Percentiles rank a stretch among this genome's conserved stretches.
Evolutionary conservation across 1,140 invertebrate genomes (phyloP).

Genomic region (Ericerus pela): DNA sequence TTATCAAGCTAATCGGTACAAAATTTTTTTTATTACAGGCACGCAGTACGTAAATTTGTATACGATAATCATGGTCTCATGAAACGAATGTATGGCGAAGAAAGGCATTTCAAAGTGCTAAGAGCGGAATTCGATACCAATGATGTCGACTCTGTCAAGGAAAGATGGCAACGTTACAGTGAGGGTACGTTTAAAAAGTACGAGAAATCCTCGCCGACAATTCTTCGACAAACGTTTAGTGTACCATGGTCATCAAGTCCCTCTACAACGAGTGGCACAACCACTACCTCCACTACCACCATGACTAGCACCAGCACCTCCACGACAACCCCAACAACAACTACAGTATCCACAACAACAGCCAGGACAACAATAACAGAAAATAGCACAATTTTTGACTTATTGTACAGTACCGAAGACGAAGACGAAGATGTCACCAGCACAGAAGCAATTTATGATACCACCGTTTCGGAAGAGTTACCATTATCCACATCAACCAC

Average conservation of each 20-base stretch:
- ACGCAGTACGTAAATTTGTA: constrained; percentile 70
- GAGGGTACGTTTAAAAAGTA: constrained; percentile 24
- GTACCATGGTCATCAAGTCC: constrained; percentile 18
- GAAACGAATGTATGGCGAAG: constrained; percentile 81
- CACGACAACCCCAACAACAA: constrained; percentile 32
- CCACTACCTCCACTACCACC: constrained; percentile 29
- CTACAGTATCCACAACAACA: constrained; percentile 23
- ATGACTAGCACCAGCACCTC: constrained; percentile 30
- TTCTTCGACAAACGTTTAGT: constrained; percentile 11
- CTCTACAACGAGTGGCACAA: constrained; percentile 15
- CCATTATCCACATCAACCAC: constrained; percentile 25
- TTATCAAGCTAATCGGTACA: too few relatives aligned
- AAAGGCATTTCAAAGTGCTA: constrained; percentile 63
- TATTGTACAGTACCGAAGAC: constrained; percentile 13
- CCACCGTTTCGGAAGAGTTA: constrained; percentile 29
- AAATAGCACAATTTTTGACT: neutral
- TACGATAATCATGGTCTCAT: constrained; percentile 82
- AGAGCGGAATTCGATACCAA: constrained; percentile 62
- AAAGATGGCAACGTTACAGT: constrained; percentile 21
- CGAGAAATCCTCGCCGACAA: constrained; percentile 15
- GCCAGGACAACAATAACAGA: too few relatives aligned
- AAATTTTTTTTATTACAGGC: constrained; percentile 38
- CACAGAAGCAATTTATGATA: constrained; percentile 23
- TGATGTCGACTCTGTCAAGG: constrained; percentile 39
- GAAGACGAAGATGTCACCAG: constrained; percentile 10